Evolutionary conservation across 1,140 invertebrate species (phyloP).

Genomic region (Notospermus geniculatus): DNA sequence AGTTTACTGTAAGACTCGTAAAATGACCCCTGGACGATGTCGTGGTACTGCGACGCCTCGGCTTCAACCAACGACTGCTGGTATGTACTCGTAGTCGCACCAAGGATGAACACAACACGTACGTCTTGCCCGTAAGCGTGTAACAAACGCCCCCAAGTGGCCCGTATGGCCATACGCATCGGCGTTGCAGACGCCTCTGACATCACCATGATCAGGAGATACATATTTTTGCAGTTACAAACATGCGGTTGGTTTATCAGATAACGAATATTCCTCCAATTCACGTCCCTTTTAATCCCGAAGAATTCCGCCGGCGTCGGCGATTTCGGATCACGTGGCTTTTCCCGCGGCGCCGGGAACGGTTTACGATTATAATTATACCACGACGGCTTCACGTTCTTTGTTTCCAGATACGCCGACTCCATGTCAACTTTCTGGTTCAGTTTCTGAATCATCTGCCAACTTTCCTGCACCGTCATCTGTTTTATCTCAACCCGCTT

Average conservation of each 20-base stretch:
- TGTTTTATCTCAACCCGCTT: no score
- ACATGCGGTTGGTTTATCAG: background rate
- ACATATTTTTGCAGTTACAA: slow-evolving; percentile 7
- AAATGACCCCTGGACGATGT: slow-evolving; percentile 1
- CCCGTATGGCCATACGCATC: background rate
- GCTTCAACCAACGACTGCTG: background rate
- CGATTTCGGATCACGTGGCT: background rate
- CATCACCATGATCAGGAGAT: background rate
- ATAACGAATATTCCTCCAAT: background rate
- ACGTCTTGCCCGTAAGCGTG: background rate
- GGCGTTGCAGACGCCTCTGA: background rate
- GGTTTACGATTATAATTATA: no score
- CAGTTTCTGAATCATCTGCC: no score
- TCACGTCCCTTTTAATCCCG: background rate
- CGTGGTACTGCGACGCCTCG: background rate
- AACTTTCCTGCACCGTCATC: no score
- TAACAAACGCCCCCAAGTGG: slow-evolving; percentile 4
- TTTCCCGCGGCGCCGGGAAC: no score
- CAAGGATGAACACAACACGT: background rate
- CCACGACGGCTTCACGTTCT: no score
- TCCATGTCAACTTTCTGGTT: no score
- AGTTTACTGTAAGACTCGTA: background rate
- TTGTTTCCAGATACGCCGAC: no score
- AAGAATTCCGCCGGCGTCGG: slow-evolving; percentile 4
- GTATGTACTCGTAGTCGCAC: background rate